Evolutionary conservation across 2,888 invertebrate species (phyloP), one percentile per base, ranked within the genome.

Genomic region (Hemistola chrysoprasaria): DNA sequence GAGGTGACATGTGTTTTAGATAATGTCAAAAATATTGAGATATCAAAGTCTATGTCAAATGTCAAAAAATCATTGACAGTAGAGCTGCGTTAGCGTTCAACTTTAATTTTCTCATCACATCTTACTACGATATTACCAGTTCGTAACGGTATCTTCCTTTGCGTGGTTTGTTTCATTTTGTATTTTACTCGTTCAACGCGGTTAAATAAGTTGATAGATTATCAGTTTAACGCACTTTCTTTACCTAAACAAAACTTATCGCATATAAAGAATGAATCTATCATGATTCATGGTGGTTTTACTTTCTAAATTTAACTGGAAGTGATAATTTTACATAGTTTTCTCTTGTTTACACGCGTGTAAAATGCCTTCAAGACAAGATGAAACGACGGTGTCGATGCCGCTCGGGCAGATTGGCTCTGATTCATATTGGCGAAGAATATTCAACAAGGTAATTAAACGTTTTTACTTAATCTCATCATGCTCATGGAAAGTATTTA

Each of bases 381-480:
- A 78, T 47, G 88, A 87, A 55, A 72, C 78, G 2, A 68, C 72
- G 24, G 80, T 87, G 39, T 79, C 85, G 25, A 72, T 88, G 62
- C 88, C 87, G 39, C 62, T 88, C 48, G 81, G 82, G 39, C 85
- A 83, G 26, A 81, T 84, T 7, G 72, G 84, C 56, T 80, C 83
- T 6, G 86, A 88, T 67, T 68, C 83, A 36, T 90, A 90, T 57
- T 90, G 90, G 90, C 71, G 82, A 39, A 70, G 80, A 58, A 79
- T 90, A 55, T 90, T 90, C 57, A 79, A 84, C 53, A 90, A 89
- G 81, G 90, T 90, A 78, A 40, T 46, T 46, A 23, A 4, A 11
- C 3, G 3, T n/a, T 11, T 6, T 16, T 11, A 20, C 22, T 2
- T 11, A 20, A 10, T 10, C 22, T 37, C 20, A 38, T 10, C n/a